Conservation (phyloP, 2,888 invertebrate species). For the Metalampra italica region DNA sequence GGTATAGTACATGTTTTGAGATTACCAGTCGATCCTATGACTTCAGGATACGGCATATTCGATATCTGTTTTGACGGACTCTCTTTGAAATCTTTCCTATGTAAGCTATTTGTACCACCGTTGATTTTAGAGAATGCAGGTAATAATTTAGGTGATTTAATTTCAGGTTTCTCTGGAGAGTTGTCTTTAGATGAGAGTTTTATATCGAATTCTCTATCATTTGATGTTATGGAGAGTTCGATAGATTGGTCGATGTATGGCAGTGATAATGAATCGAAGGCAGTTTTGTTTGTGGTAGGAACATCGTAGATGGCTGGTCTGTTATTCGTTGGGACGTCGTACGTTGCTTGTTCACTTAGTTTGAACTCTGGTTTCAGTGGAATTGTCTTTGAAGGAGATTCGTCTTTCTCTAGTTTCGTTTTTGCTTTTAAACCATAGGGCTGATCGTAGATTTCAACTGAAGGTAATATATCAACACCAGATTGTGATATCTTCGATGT, state of each 20-base stretch:
- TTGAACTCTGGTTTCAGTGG: slow-evolving; percentile 54
- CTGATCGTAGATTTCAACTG: slow-evolving; percentile 70
- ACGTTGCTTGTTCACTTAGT: slow-evolving; percentile 54
- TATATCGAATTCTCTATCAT: slow-evolving; percentile 72
- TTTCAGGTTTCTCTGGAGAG: slow-evolving; percentile 51
- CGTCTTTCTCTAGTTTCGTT: slow-evolving; percentile 35
- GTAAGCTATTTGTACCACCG: slow-evolving; percentile 58
- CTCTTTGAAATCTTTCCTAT: slow-evolving; percentile 58
- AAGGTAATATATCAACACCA: slow-evolving; percentile 64
- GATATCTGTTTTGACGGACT: slow-evolving; percentile 48
- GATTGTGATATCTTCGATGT: slow-evolving; percentile 75
- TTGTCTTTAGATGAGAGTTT: slow-evolving; percentile 64
- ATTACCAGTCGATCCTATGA: slow-evolving; percentile 63
- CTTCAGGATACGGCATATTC: slow-evolving; percentile 61
- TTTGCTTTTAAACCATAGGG: slow-evolving; percentile 46
- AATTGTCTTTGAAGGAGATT: slow-evolving; percentile 31
- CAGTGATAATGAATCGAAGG: slow-evolving; percentile 65
- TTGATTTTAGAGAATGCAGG: slow-evolving; percentile 48
- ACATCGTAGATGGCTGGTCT: slow-evolving; percentile 69
- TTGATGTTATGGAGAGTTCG: slow-evolving; percentile 67
- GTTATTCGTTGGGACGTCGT: slow-evolving; percentile 71
- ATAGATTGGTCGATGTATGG: slow-evolving; percentile 73
- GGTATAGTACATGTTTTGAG: slow-evolving; percentile 52
- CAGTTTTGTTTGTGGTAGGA: slow-evolving; percentile 57
- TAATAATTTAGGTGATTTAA: slow-evolving; percentile 51